A percentile compares a stretch with the other conserved stretches of the same genome.
These are phyloP conservation scores for Notoglanidium macrostoma DNA, from an alignment of 2,797 vertebrate genomes.

Conservation along the genomic window DNA sequence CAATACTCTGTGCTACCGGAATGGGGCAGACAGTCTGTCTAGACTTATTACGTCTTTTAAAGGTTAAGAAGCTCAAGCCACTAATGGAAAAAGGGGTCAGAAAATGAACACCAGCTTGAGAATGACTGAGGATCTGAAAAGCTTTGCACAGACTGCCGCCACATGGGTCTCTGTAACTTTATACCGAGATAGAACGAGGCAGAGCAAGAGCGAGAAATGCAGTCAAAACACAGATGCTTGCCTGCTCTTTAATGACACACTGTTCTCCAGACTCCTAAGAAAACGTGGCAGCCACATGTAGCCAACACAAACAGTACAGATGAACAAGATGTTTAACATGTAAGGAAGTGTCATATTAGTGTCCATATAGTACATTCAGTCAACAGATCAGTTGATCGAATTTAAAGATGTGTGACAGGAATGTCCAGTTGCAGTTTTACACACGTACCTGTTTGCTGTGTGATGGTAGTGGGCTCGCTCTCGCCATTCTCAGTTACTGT, in stretches of 20 bases:
- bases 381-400: background rate
- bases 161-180: conserved; percentile 58
- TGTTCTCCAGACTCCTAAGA: conserved; percentile 1
- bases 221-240: conserved; percentile 40
- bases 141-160: conserved; percentile 59
- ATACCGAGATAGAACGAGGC: background rate
- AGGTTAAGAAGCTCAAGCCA: conserved; percentile 50
- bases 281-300: conserved; percentile 33
- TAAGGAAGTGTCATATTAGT: background rate
- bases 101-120: conserved; percentile 59
- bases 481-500: conserved; percentile 93
- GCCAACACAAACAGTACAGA: background rate
- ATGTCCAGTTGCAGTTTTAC: conserved; percentile 1
- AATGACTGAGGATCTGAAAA: conserved; percentile 42
- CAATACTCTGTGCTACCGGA: conserved; percentile 15
- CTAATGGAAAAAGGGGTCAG: conserved; percentile 48
- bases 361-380: background rate
- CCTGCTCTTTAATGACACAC: conserved; percentile 11
- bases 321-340: conserved; percentile 2
- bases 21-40: conserved; percentile 42
- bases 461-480: conserved; percentile 89
- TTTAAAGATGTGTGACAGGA: background rate
- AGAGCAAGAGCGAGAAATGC: background rate
- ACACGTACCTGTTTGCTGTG: conserved; percentile 88
- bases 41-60: conserved; percentile 63